Evolutionary conservation across 2,113 vertebrate genomes (phyloP).

Genomic region (Anguilla rostrata): DNA sequence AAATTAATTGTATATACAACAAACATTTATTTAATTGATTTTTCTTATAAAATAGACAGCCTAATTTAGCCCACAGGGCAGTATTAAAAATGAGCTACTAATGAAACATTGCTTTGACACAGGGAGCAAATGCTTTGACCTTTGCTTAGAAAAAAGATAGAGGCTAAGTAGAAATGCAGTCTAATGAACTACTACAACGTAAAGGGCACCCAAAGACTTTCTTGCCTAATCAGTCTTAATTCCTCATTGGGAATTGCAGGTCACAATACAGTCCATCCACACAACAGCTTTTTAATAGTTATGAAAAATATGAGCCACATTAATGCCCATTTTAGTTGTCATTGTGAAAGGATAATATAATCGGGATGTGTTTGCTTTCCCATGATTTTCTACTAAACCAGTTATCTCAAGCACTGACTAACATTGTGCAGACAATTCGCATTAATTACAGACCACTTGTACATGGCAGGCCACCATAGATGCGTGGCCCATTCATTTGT

Average conservation of each 20-base stretch:
- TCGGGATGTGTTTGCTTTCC: background rate
- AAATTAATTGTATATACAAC: background rate
- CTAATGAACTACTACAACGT: conserved; percentile 18
- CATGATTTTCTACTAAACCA: background rate
- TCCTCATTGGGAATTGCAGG: background rate
- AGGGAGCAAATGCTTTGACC: conserved; percentile 42
- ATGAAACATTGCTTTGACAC: conserved; percentile 29
- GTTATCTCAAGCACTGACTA: background rate
- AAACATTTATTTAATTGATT: too few species aligned
- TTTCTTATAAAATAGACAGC: too few species aligned
- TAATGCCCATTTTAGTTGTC: background rate
- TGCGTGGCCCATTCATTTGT: background rate
- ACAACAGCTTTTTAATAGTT: background rate
- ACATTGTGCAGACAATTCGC: background rate
- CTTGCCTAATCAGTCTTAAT: conserved; percentile 9
- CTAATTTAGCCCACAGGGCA: too few species aligned
- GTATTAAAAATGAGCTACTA: background rate
- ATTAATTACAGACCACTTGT: background rate
- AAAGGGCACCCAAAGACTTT: conserved; percentile 1
- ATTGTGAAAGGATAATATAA: background rate
- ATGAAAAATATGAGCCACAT: background rate
- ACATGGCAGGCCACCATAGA: background rate
- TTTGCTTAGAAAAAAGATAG: conserved; percentile 37
- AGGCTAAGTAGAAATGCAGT: background rate
- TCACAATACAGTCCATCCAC: background rate